Percentiles rank a stretch among this genome's conserved stretches.
Evolutionary conservation across 2,888 invertebrate species (phyloP).

Genomic region (Lithophane semibrunnea): DNA sequence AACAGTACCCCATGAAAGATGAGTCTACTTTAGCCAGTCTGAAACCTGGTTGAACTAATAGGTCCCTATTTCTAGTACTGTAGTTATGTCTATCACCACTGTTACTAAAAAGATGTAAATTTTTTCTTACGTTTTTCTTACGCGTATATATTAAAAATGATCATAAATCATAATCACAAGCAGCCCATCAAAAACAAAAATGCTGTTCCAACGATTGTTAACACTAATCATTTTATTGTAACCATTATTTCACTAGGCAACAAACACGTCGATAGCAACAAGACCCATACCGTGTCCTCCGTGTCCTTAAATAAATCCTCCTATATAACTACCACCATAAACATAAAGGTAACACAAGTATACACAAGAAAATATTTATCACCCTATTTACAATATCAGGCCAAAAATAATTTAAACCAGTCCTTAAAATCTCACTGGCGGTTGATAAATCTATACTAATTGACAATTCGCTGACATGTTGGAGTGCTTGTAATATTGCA

Average conservation of each 20-base stretch:
- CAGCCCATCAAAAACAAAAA: not conserved
- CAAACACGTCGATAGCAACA: not conserved
- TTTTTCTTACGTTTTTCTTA: too few species aligned
- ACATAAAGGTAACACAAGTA: slow-evolving; percentile 30
- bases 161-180: too few species aligned
- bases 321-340: slow-evolving; percentile 22
- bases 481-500: slow-evolving; percentile 56
- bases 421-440: slow-evolving; percentile 50
- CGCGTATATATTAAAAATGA: too few species aligned
- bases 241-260: not conserved
- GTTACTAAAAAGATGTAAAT: too few species aligned
- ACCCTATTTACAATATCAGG: slow-evolving; percentile 26
- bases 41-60: too few species aligned
- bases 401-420: slow-evolving; percentile 31
- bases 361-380: slow-evolving; percentile 44
- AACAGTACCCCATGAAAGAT: too few species aligned
- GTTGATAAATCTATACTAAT: slow-evolving; percentile 63
- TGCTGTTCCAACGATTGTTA: not conserved
- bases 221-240: not conserved
- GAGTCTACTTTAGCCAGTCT: too few species aligned
- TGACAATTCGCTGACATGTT: slow-evolving; percentile 58
- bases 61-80: too few species aligned
- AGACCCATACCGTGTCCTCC: not conserved
- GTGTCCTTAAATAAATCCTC: slow-evolving; percentile 25
- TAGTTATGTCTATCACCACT: too few species aligned